Evolutionary conservation across 1,140 invertebrate genomes (phyloP), one percentile per base, ranked within the genome.

Genomic region (Lutraria rhynchaena): DNA sequence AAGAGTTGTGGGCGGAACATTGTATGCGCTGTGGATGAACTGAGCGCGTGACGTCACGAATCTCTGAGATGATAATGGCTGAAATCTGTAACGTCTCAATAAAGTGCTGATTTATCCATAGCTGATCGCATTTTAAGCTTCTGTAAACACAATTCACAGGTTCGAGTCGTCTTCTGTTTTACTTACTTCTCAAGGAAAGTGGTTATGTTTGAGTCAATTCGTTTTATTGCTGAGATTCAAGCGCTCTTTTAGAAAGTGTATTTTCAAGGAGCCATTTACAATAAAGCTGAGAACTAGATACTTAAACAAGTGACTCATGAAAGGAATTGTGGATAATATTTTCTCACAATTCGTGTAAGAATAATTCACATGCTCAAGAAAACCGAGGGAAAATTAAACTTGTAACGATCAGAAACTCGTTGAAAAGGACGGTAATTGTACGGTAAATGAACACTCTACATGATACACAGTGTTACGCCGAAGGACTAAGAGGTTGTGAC

Each of bases 121-220:
- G 49, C 76, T 70, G 60, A 69, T 80, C 53, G 35, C 76, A 70
- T 51, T 65, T 70, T 80, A 80, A 80, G 76, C 76, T 80, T 80
- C 76, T 58, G 76, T 70, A 69, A 80, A 80, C 76, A 80, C 67
- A 70, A 70, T 80, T 80, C 76, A 80, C 76, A 80, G 67, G 76
- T 80, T 70, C 63, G 37, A 51, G 76, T 60, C 76, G 46, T 55
- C 76, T 53, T 67, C 58, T 33, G 35, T 60, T 51, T 60, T 75
- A 63, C 31, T 60, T 61, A 33, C 73, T 75, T 61, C 41, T 75
- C 31, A n/a, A 22, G 73, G 73, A 63, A 46, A 60, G 71, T 75
- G 55, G 29, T 75, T 61, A 46, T 46, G 41, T 53, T 75, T 60
- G 24, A 46, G 27, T 22, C 57, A 61, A 61, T 75, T 75, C 37